Conservation (phyloP, 2,797 vertebrate genomes). For the Hippoglossus hippoglossus region DNA sequence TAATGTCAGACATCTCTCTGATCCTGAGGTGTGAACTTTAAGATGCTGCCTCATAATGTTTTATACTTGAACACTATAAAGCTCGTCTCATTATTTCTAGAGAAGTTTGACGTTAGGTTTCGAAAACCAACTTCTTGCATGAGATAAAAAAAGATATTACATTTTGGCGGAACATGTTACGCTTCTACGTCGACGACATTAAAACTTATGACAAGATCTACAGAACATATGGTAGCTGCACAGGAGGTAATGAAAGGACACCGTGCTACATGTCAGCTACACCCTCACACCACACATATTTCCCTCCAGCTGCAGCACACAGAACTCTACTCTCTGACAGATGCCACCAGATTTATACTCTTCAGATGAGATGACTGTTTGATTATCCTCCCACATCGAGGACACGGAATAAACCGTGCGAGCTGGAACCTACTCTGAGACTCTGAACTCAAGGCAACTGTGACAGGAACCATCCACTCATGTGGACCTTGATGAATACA, state of each 20-base stretch:
- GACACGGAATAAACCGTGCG: not conserved
- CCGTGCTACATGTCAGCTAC: too few species aligned
- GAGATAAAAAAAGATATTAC: not conserved
- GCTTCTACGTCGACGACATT: not conserved
- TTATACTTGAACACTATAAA: not conserved
- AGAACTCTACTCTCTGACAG: not conserved
- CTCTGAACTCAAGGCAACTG: conserved; percentile 2
- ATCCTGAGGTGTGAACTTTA: conserved; percentile 11
- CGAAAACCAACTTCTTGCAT: not conserved
- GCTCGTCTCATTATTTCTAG: too few species aligned
- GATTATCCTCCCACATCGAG: conserved; percentile 38
- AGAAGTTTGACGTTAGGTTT: not conserved
- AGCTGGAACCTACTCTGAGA: conserved; percentile 9
- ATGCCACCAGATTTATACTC: conserved; percentile 21
- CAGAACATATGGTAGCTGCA: conserved; percentile 1
- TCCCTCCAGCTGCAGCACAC: not conserved
- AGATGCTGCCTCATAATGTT: not conserved
- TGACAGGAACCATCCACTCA: conserved; percentile 10
- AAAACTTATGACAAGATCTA: not conserved
- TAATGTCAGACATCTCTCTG: not conserved
- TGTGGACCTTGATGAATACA: conserved; percentile 40
- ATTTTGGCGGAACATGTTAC: not conserved
- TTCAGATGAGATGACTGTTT: conserved; percentile 47
- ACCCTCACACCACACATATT: not conserved
- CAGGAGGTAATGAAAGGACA: not conserved